These are phyloP conservation scores for Drosophila bocki DNA, from an alignment of 1,140 invertebrate genomes.

Conservation along the genomic window DNA sequence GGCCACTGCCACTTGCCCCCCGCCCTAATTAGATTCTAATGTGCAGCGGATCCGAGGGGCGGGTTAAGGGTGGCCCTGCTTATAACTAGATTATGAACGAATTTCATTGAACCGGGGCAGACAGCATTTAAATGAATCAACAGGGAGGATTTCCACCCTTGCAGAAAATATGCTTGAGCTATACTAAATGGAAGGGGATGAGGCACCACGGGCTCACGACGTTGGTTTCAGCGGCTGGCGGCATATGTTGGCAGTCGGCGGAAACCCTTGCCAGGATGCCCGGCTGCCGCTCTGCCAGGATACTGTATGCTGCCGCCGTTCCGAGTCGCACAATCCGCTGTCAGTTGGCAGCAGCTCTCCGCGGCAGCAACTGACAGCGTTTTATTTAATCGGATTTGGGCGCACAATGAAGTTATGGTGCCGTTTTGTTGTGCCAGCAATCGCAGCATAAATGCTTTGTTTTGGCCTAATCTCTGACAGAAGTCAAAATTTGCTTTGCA, in stretches of 20 bases:
- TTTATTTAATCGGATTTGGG: constrained; percentile 81
- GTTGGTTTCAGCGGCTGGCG: constrained; percentile 68
- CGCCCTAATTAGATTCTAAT: constrained; percentile 80
- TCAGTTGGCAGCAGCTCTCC: constrained; percentile 54
- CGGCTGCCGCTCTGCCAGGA: constrained; percentile 66
- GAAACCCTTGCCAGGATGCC: constrained; percentile 61
- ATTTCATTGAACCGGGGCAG: constrained; percentile 62
- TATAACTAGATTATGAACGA: constrained; percentile 83
- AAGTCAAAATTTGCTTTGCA: constrained; percentile 74
- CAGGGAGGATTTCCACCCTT: constrained; percentile 56
- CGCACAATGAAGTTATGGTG: constrained; percentile 73
- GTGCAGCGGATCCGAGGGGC: constrained; percentile 53
- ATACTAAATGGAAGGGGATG: neutral
- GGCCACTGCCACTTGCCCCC: constrained; percentile 31
- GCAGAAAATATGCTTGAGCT: constrained; percentile 54
- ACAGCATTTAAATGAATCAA: constrained; percentile 54
- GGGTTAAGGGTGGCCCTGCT: constrained; percentile 29
- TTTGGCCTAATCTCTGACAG: constrained; percentile 79
- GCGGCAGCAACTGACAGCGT: constrained; percentile 60
- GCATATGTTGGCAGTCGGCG: constrained; percentile 80
- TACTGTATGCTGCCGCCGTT: constrained; percentile 69
- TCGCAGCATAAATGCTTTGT: constrained; percentile 72
- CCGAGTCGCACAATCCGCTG: constrained; percentile 18
- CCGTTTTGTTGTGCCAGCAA: constrained; percentile 75
- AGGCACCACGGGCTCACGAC: constrained; percentile 47